Evolutionary conservation across 2,797 vertebrate species (phyloP), one percentile per base, ranked within the genome.

Genomic region (Limnodromus scolopaceus): DNA sequence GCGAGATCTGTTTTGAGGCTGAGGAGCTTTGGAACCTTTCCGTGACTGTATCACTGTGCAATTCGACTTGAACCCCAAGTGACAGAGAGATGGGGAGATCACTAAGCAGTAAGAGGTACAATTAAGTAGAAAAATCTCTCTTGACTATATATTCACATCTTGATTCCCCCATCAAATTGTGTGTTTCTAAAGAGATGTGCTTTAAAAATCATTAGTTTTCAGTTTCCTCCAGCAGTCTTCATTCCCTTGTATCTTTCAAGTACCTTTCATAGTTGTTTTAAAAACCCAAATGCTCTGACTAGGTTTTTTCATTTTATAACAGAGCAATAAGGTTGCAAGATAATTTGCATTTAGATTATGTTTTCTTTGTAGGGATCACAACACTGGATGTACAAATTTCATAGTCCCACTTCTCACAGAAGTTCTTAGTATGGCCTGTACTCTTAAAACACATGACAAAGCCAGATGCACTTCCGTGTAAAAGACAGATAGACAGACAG

Each of bases 311-410:
- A 76, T 84, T 96, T 93, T 78, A 78, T 65, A 72, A 88, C 41
- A 48, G 54, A 91, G 34, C 53, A 95, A 46, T 63, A 93, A 77
- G 19, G 46, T 87, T 87, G 88, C 70, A 66, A 86, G 34, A 64
- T 74, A 79, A 87, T 96, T 93, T 89, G 48, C 92, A 95, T 94
- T 96, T 95, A 95, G 61, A 93, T 96, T 75, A 80, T 72, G n/a
- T 69, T 95, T 89, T 86, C 55, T 89, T 84, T 89, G 43, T 77
- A 87, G 43, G 57, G 68, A 13, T 79, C 54, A 55, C 51, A 91
- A 51, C 53, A 38, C 8, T 76, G 49, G 45, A 88, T 51, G 28
- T 46, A 94, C 68, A 57, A 92, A 94, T 90, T 92, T 93, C 77
- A 34, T 53, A 88, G 46, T 74, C 38, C 12, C 25, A 24, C 43